Conservation (phyloP, 1,140 invertebrate genomes). For the Trissolcus basalis region DNA sequence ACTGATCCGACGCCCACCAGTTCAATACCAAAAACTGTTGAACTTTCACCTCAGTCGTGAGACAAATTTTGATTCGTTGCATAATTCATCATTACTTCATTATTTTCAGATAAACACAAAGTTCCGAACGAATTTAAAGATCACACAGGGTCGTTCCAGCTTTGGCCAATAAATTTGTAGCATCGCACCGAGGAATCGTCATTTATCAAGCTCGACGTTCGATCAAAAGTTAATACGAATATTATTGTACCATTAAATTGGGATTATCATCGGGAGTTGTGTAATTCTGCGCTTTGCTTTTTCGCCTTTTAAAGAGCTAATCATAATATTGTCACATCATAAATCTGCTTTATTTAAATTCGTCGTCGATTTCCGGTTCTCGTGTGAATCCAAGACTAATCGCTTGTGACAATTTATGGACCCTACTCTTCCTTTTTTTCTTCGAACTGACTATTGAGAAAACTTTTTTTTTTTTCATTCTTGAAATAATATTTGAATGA, state of each 20-base stretch:
- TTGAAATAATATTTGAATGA: neutral
- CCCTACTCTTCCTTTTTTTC: constrained; percentile 3
- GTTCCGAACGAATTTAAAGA: constrained; percentile 46
- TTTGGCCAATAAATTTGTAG: constrained; percentile 27
- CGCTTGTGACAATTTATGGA: constrained; percentile 10
- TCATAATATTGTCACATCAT: constrained; percentile 49
- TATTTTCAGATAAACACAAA: constrained; percentile 27
- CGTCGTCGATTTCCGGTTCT: constrained; percentile 17
- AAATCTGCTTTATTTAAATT: constrained; percentile 39
- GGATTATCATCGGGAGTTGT: constrained; percentile 28
- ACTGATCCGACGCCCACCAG: constrained; percentile 40
- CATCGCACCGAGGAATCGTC: constrained; percentile 13
- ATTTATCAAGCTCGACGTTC: constrained; percentile 27
- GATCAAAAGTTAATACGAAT: constrained; percentile 45
- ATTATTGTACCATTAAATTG: constrained; percentile 42
- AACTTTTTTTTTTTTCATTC: no score
- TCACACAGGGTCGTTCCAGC: no score
- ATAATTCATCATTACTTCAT: constrained; percentile 53
- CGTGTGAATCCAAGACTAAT: constrained; percentile 15
- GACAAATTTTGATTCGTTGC: constrained; percentile 48
- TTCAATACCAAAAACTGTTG: constrained; percentile 43
- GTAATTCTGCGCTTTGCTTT: constrained; percentile 7
- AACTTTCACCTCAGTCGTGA: constrained; percentile 36
- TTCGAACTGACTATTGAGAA: neutral
- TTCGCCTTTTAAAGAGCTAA: constrained; percentile 29